A percentile compares a stretch with the other conserved stretches of the same genome.
Evolutionary conservation across 2,888 invertebrate genomes (phyloP).

Genomic region (Tetheella fluctuosa): DNA sequence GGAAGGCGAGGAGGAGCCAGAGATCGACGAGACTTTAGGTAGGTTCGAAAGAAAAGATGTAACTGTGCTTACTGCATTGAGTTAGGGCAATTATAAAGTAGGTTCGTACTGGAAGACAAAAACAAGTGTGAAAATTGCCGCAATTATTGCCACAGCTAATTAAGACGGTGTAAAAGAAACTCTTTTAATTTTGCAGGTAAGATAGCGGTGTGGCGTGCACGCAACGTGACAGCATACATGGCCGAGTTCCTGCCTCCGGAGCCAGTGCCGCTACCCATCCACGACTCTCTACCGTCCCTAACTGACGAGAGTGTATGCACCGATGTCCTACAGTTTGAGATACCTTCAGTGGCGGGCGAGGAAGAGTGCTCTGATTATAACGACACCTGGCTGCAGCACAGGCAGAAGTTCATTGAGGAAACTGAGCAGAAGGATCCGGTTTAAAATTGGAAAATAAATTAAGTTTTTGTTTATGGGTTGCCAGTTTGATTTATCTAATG

Average conservation of each 20-base stretch:
- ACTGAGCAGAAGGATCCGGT: slow-evolving; percentile 39
- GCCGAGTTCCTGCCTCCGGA: slow-evolving; percentile 88
- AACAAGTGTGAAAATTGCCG: too few species aligned
- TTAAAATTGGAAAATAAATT: slow-evolving; percentile 7
- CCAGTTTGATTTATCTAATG: neutral
- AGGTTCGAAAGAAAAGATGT: slow-evolving; percentile 17
- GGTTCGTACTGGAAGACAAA: too few species aligned
- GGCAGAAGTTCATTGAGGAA: slow-evolving; percentile 74
- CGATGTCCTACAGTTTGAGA: slow-evolving; percentile 74
- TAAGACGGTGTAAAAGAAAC: too few species aligned
- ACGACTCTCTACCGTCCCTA: slow-evolving; percentile 85
- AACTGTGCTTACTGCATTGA: too few species aligned
- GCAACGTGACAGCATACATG: slow-evolving; percentile 87
- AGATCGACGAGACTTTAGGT: slow-evolving; percentile 71
- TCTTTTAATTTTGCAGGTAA: slow-evolving; percentile 52
- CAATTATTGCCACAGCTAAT: too few species aligned
- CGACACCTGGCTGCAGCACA: slow-evolving; percentile 74
- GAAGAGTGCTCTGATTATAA: slow-evolving; percentile 71
- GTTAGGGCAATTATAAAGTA: too few species aligned
- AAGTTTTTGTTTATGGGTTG: neutral
- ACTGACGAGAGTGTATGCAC: slow-evolving; percentile 63
- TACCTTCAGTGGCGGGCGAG: slow-evolving; percentile 56
- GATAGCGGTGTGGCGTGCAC: slow-evolving; percentile 87
- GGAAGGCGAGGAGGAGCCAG: slow-evolving; percentile 66
- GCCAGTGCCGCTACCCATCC: slow-evolving; percentile 86